Conservation (phyloP, 2,888 invertebrate genomes). For the Suillia variegata region DNA sequence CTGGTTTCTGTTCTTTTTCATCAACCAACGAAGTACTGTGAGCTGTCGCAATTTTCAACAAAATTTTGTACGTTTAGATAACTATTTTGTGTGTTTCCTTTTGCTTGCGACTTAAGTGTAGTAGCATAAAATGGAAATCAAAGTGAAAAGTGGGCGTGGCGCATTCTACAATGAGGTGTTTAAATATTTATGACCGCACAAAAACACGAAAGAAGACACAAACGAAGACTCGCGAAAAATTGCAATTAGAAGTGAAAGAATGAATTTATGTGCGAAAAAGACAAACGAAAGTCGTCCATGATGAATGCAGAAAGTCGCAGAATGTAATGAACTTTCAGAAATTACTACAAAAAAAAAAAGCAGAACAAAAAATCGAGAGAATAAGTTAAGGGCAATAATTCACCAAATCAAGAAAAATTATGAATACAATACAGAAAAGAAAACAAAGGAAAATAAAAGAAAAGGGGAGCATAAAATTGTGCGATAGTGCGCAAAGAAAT, state of each 20-base stretch:
- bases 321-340: slow-evolving; percentile 40
- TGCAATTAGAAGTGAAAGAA: slow-evolving; percentile 9
- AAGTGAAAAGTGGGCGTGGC: slow-evolving; percentile 7
- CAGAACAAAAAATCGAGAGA: slow-evolving; percentile 23
- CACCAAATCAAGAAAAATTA: slow-evolving; percentile 25
- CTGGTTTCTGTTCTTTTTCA: too few species aligned
- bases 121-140: neutral
- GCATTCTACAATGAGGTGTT: slow-evolving; percentile 45
- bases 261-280: too few species aligned
- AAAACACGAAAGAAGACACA: too few species aligned
- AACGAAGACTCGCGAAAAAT: neutral
- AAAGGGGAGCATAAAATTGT: too few species aligned
- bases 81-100: neutral
- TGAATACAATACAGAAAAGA: slow-evolving; percentile 26
- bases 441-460: slow-evolving; percentile 22
- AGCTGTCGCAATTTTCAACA: too few species aligned
- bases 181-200: slow-evolving; percentile 50
- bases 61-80: too few species aligned
- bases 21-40: too few species aligned
- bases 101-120: neutral
- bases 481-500: neutral
- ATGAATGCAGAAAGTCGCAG: slow-evolving; percentile 6
- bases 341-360: slow-evolving; percentile 5
- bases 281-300: neutral
- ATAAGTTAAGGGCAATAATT: slow-evolving; percentile 12